Evolutionary conservation across 2,113 vertebrate species (phyloP).

Genomic region (Perognathus longimembris): DNA sequence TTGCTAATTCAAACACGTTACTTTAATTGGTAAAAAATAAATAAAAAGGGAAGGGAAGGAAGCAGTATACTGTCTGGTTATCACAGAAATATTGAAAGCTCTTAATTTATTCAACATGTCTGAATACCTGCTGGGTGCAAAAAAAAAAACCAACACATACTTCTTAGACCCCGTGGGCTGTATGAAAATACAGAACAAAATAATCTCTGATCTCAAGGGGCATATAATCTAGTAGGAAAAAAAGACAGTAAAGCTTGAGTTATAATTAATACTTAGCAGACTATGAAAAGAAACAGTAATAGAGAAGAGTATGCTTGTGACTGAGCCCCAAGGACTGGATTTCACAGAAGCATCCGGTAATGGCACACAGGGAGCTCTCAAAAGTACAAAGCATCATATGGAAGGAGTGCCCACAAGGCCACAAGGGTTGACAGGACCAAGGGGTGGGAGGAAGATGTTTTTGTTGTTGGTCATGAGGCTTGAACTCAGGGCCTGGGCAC

Average conservation of each 20-base stretch:
- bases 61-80: background rate
- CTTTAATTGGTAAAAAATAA: too few species aligned
- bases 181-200: background rate
- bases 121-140: background rate
- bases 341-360: background rate
- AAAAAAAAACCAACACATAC: too few species aligned
- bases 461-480: too few species aligned
- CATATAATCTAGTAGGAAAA: background rate
- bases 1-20: too few species aligned
- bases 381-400: too few species aligned
- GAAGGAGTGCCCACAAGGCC: too few species aligned
- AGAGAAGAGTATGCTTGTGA: background rate
- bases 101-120: background rate
- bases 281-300: background rate
- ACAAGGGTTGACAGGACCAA: too few species aligned
- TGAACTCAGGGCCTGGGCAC: too few species aligned
- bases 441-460: too few species aligned
- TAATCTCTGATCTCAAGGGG: background rate
- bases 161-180: background rate
- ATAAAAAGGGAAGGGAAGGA: background rate
- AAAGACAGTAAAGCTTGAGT: background rate
- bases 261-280: background rate
- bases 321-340: background rate
- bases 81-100: conserved; percentile 3
- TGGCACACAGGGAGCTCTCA: background rate